These are phyloP conservation scores for Drosophila pseudotalamancana DNA, from an alignment of 2,888 invertebrate species.

Conservation along the genomic window DNA sequence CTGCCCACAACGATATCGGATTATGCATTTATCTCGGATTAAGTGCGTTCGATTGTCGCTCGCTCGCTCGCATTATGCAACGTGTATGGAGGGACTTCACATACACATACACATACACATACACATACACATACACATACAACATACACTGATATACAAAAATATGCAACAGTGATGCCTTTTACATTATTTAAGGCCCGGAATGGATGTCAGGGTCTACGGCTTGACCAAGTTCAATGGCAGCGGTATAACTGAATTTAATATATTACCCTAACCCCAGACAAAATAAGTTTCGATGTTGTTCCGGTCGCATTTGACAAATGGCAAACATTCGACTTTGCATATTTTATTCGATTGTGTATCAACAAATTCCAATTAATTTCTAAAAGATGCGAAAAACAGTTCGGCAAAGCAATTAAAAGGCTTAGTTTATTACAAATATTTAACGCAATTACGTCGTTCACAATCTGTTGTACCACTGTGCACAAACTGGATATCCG, in stretches of 20 bases:
- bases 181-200: slow-evolving; percentile 34
- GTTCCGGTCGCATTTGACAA: slow-evolving; percentile 31
- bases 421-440: no score
- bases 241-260: slow-evolving; percentile 22
- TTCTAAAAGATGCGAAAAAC: background rate
- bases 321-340: background rate
- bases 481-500: slow-evolving; percentile 30
- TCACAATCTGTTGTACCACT: background rate
- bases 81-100: slow-evolving; percentile 53
- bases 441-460: no score
- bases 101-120: background rate
- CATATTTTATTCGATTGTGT: background rate
- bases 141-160: background rate
- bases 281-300: background rate
- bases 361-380: background rate
- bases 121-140: background rate
- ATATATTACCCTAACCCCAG: slow-evolving; percentile 4
- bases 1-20: slow-evolving; percentile 15
- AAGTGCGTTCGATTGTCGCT: slow-evolving; percentile 37
- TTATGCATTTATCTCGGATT: slow-evolving; percentile 20
- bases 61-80: slow-evolving; percentile 54
- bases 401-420: background rate
- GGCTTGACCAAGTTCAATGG: slow-evolving; percentile 62
- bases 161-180: slow-evolving; percentile 11
- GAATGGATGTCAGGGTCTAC: slow-evolving; percentile 64